Evolutionary conservation across 64 coral and sea anemone genomes (phyloP), one percentile per base, ranked within the genome.

Genomic region (Astreopora myriophthalma): DNA sequence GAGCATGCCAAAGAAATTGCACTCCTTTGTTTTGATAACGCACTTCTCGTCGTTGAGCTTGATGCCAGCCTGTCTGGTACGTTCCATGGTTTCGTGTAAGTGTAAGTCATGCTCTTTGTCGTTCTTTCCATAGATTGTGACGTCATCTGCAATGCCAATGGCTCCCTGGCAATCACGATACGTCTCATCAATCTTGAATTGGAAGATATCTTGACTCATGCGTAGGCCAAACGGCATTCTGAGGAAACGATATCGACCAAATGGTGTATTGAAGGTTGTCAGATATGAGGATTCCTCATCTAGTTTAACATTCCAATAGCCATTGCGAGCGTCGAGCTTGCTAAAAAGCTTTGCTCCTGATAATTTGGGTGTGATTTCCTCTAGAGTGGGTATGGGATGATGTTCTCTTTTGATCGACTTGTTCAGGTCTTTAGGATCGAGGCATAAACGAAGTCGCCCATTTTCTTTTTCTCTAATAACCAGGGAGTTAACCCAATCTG

Each of bases 1-100:
- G 48, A 89, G 39, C 63, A 83, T 89, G 28, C 92, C 86, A 76
- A 88, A 89, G 68, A 89, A 84, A 57, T 88, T 94, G 85, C 60
- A 81, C 33, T 89, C 49, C 13, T 85, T 48, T 74, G 86, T 87
- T 40, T 89, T 89, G 72, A 94, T 89, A 49, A 72, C 22, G 42
- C 79, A 94, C 62, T 94, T 94, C n/a, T 90, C 87, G 34, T 55
- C 61, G 58, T 92, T 92, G 65, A 85, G 51, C 20, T 25, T 73
- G 12, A 85, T 84, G n/a, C n/a, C n/a, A n/a, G n/a, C n/a, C n/a
- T n/a, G n/a, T n/a, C n/a, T n/a, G n/a, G n/a, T n/a, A n/a, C n/a
- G 63, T 39, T 90, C 74, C 75, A 90, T 90, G 19, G 32, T 51
- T 52, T 91, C 60, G 35, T 84, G 88, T 34, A 73, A 48, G 75